phyloP scores from a whole-genome alignment of 2,888 invertebrate species.

The Xylocampa areola region DNA sequence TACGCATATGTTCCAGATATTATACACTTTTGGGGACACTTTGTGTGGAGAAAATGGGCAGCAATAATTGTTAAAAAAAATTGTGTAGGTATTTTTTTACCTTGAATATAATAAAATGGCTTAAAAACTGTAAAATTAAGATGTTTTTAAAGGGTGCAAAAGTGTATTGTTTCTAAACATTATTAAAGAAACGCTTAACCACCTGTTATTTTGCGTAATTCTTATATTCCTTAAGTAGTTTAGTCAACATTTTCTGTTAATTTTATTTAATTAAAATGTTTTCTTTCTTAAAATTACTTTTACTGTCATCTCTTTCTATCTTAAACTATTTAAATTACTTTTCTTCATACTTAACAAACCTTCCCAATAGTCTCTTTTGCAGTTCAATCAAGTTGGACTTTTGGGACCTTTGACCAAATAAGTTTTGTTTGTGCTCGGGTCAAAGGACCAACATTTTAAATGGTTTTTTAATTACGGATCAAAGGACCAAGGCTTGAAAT shows the following conservation, averaged over 20 bases:
- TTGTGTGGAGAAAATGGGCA: too few species aligned
- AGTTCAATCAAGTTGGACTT: constrained; percentile 1
- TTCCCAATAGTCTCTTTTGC: not conserved
- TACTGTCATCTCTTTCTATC: not conserved
- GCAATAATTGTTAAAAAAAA: too few species aligned
- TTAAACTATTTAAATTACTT: constrained; percentile 1
- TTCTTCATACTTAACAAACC: not conserved
- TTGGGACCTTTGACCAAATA: not conserved
- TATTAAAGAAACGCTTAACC: constrained; percentile 47
- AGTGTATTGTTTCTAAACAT: constrained; percentile 24
- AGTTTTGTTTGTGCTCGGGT: not conserved
- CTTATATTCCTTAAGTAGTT: constrained; percentile 20
- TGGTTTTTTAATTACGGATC: not conserved
- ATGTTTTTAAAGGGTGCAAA: constrained; percentile 8
- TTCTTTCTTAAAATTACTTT: not conserved
- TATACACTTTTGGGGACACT: constrained; percentile 28
- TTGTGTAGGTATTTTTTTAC: too few species aligned
- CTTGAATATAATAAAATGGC: too few species aligned
- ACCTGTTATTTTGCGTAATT: constrained; percentile 55
- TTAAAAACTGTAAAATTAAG: too few species aligned
- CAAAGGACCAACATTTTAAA: constrained; percentile 1
- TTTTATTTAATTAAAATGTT: not conserved
- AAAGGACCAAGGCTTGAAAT: too few species aligned
- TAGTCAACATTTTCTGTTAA: constrained; percentile 6
- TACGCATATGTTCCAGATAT: constrained; percentile 16